Conservation (phyloP, 2,888 invertebrate genomes). For the Marronus borbonicus region DNA sequence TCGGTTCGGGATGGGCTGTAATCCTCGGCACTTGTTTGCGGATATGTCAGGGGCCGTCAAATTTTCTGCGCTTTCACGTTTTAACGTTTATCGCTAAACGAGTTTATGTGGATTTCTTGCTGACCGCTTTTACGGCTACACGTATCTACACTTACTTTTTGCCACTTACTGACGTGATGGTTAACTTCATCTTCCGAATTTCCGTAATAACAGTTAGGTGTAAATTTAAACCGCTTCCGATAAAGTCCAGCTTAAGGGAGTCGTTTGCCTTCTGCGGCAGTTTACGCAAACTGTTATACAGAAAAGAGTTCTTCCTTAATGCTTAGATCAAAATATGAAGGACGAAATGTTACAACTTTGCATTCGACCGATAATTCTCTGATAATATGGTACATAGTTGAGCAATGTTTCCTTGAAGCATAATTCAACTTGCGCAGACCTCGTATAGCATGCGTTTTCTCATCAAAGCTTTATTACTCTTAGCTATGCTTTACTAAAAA, state of each 20-base stretch:
- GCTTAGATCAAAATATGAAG: no score
- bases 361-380: no score
- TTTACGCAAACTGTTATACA: background rate
- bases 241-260: background rate
- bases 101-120: constrained; percentile 43
- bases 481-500: no score
- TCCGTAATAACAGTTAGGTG: background rate
- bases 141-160: constrained; percentile 30
- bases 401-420: no score
- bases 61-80: constrained; percentile 45
- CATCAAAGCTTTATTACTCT: no score
- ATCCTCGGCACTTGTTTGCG: constrained; percentile 49
- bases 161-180: constrained; percentile 6
- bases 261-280: background rate
- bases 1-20: constrained; percentile 32
- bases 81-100: constrained; percentile 38
- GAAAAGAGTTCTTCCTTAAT: background rate
- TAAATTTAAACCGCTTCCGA: background rate
- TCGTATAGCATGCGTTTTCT: no score
- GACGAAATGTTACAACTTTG: no score
- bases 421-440: no score
- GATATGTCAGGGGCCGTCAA: constrained; percentile 48
- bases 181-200: constrained; percentile 22
- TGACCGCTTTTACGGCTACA: constrained; percentile 29
- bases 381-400: no score